Conservation (phyloP, 1,140 invertebrate genomes). For the Penaeus japonicus region DNA sequence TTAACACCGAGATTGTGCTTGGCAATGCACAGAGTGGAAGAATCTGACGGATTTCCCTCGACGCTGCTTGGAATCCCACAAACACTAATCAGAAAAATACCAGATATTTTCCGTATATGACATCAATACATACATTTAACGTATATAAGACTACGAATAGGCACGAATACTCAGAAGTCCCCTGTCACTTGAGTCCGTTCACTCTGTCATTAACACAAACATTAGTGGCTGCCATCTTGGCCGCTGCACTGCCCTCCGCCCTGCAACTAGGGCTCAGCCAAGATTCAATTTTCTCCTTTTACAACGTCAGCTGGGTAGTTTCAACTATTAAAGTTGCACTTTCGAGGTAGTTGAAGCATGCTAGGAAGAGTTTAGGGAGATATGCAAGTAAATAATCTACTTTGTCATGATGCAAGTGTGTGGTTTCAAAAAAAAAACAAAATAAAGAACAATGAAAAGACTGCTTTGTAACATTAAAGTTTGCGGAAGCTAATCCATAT, state of each 20-base stretch:
- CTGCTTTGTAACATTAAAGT: too few species aligned
- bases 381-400: too few species aligned
- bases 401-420: too few species aligned
- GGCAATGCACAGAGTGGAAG: neutral
- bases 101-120: neutral
- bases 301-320: neutral
- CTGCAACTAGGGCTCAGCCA: neutral
- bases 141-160: neutral
- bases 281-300: neutral
- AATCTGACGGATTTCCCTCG: neutral
- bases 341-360: too few species aligned
- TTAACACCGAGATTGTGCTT: neutral
- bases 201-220: constrained; percentile 41
- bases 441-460: too few species aligned
- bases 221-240: constrained; percentile 44
- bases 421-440: too few species aligned
- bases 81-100: neutral
- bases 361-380: too few species aligned
- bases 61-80: neutral
- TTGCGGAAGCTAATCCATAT: too few species aligned
- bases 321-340: neutral
- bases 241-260: constrained; percentile 14
- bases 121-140: neutral
- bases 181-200: constrained; percentile 42
- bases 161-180: neutral